Evolutionary conservation across 2,888 invertebrate species (phyloP), one percentile per base, ranked within the genome.

Genomic region (Megaustenia siamemsis): DNA sequence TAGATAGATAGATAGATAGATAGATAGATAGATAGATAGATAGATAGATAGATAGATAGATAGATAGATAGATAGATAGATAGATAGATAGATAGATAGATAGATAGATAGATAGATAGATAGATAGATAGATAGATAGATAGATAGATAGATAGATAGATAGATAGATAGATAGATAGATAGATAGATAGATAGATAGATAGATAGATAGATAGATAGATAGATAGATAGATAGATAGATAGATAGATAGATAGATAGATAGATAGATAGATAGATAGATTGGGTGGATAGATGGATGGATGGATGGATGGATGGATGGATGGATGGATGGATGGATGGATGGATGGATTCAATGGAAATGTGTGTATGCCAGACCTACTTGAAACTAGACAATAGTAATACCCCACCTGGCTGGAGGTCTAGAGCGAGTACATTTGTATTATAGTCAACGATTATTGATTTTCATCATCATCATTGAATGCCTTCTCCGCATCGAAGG

Each of bases 101-200:
- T 21, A 73, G 73, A 73, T 3, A 45, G 43, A 73, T 1, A 45
- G 45, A 45, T n/a, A 45, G 60, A 73, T n/a, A 73, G 45, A 73
- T 3, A 45, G n/a, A 73, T 10, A n/a, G 28, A 15, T 43, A 45
- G 73, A 45, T 43, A 73, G 45, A 45, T 38, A 38, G 35, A 38
- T 35, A 38, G 12, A 15, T 69, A 38, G 69, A 38, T 69, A 69
- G 69, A 69, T 38, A 38, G 35, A 38, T 35, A 35, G 38, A 38
- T 69, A 38, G 69, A 69, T 69, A 69, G 69, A 69, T 38, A 38
- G 35, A 69, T 35, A 38, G 38, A 38, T 69, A 38, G 69, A 69
- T 69, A 69, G 69, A 69, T 38, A 38, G 35, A 69, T 35, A 38
- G 38, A 38, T 69, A 38, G 69, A 69, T 69, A 69, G 69, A 69